Percentiles rank a stretch among this genome's conserved stretches.
Evolutionary conservation across 1,140 invertebrate genomes (phyloP).

Genomic region (Hirudo medicinalis): DNA sequence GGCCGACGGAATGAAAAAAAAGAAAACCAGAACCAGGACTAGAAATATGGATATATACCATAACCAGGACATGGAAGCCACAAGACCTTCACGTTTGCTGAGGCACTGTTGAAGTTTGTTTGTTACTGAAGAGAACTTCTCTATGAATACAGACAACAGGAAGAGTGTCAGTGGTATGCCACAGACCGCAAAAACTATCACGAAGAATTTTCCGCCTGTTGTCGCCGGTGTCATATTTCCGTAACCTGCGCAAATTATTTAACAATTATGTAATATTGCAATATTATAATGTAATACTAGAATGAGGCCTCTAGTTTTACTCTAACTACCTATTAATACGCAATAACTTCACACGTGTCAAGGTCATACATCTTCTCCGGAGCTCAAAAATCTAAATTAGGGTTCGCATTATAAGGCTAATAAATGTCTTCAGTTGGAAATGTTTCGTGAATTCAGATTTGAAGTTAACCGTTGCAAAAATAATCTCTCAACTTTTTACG

Average conservation of each 20-base stretch:
- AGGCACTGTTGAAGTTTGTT: neutral
- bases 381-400: too few species aligned
- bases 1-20: neutral
- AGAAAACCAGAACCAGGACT: neutral
- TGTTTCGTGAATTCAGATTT: too few species aligned
- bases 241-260: neutral
- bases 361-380: too few species aligned
- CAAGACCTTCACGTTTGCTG: neutral
- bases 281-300: too few species aligned
- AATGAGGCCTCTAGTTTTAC: too few species aligned
- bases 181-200: neutral
- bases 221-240: neutral
- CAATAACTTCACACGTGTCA: too few species aligned
- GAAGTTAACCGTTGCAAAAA: too few species aligned
- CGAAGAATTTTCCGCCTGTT: neutral
- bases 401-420: too few species aligned
- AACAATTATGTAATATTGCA: neutral
- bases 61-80: neutral
- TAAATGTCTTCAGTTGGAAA: too few species aligned
- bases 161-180: neutral
- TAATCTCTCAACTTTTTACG: too few species aligned
- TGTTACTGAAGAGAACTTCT: neutral
- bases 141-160: neutral
- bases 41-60: neutral
- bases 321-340: too few species aligned